These are phyloP conservation scores for Shargacucullia verbasci DNA, from an alignment of 2,888 invertebrate species.

Conservation along the genomic window DNA sequence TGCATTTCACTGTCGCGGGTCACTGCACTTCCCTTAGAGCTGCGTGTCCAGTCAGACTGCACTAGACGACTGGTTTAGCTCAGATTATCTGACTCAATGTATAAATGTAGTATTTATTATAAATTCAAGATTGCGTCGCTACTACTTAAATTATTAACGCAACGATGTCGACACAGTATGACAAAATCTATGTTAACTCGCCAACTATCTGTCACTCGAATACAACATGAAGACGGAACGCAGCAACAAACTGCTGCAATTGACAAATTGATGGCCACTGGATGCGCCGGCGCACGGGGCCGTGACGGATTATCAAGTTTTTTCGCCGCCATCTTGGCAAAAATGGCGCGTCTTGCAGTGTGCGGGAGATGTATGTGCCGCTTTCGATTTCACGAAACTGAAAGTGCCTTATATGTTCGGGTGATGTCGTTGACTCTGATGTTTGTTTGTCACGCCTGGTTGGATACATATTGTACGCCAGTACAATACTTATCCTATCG, in stretches of 20 bases:
- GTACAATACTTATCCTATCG: conserved; percentile 76
- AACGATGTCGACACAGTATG: conserved; percentile 16
- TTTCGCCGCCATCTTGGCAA: conserved; percentile 80
- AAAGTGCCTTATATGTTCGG: conserved; percentile 86
- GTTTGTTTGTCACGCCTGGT: conserved; percentile 87
- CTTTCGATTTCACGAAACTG: conserved; percentile 88
- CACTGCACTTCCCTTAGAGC: conserved; percentile 70
- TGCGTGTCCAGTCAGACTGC: conserved; percentile 16
- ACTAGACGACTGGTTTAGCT: conserved; percentile 18
- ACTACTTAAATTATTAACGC: conserved; percentile 11
- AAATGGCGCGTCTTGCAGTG: conserved; percentile 76
- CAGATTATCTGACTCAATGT: background rate
- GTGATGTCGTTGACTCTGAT: conserved; percentile 86
- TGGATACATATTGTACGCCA: conserved; percentile 71
- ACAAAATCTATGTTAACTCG: conserved; percentile 23
- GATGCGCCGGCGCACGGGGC: conserved; percentile 68
- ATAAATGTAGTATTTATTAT: background rate
- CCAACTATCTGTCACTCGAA: conserved; percentile 41
- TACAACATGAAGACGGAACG: conserved; percentile 57
- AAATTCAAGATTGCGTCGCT: conserved; percentile 3
- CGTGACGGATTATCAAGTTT: conserved; percentile 82
- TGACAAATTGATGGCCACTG: conserved; percentile 78
- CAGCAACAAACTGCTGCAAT: conserved; percentile 59
- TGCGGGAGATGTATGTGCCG: conserved; percentile 78
- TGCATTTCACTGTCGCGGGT: conserved; percentile 81